Evolutionary conservation across 2,797 vertebrate species (phyloP).

Genomic region (Microcaecilia unicolor): DNA sequence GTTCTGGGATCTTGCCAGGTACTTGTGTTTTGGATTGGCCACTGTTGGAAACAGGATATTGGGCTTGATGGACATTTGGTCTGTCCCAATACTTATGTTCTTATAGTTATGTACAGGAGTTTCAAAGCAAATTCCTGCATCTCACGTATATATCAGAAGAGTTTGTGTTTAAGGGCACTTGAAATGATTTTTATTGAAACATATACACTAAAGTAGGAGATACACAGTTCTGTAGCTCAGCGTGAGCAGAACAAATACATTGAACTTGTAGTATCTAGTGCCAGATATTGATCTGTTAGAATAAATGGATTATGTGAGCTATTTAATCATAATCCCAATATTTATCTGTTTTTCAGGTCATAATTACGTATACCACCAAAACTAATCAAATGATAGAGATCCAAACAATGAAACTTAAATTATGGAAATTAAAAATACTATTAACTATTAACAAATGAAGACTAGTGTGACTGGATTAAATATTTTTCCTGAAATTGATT

Average conservation of each 20-base stretch:
- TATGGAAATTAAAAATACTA: conserved; percentile 49
- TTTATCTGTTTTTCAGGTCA: conserved; percentile 57
- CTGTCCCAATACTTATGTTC: too few species aligned
- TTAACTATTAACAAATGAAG: conserved; percentile 47
- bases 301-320: conserved; percentile 60
- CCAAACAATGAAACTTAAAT: conserved; percentile 50
- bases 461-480: conserved; percentile 36
- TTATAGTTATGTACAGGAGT: too few species aligned
- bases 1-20: too few species aligned
- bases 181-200: conserved; percentile 20
- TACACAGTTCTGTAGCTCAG: conserved; percentile 35
- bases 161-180: conserved; percentile 15
- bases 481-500: background rate
- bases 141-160: too few species aligned
- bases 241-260: conserved; percentile 48
- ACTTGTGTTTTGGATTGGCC: too few species aligned
- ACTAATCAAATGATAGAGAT: conserved; percentile 39
- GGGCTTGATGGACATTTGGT: too few species aligned
- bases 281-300: conserved; percentile 56
- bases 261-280: conserved; percentile 41
- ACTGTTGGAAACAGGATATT: too few species aligned
- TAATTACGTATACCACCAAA: conserved; percentile 52
- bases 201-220: conserved; percentile 19
- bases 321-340: conserved; percentile 56
- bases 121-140: too few species aligned